These are phyloP conservation scores for Acanthis flammea DNA, from an alignment of 2,797 vertebrate genomes.

Conservation along the genomic window DNA sequence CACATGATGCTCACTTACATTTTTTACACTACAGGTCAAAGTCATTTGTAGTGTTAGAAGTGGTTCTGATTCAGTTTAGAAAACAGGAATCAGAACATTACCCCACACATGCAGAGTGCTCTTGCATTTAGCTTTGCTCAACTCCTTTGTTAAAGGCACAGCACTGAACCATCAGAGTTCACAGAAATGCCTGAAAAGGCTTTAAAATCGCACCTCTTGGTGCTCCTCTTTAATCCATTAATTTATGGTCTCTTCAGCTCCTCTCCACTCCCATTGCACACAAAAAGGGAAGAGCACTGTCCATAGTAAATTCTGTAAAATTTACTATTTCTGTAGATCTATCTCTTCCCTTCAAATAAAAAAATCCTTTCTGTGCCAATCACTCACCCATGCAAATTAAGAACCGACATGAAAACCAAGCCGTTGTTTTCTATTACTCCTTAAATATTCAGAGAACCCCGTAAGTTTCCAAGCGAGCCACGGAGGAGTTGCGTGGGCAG, in stretches of 20 bases:
- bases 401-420: not conserved
- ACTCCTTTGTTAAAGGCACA: not conserved
- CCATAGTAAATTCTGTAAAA: not conserved
- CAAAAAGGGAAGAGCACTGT: not conserved
- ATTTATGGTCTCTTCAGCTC: not conserved
- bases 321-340: not conserved
- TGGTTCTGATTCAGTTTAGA: not conserved
- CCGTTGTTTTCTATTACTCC: not conserved
- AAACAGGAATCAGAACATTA: not conserved
- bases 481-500: not conserved
- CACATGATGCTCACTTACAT: fast-evolving
- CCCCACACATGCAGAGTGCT: not conserved
- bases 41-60: not conserved
- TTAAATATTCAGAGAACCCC: not conserved
- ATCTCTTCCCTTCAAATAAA: not conserved
- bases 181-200: not conserved
- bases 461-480: not conserved
- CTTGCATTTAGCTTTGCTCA: not conserved
- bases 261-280: not conserved
- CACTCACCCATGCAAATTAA: not conserved
- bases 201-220: not conserved
- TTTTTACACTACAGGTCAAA: not conserved
- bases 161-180: not conserved
- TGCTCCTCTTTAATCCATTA: not conserved
- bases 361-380: not conserved